phyloP scores from a whole-genome alignment of 2,888 invertebrate genomes.

The Coenonympha glycerion region DNA sequence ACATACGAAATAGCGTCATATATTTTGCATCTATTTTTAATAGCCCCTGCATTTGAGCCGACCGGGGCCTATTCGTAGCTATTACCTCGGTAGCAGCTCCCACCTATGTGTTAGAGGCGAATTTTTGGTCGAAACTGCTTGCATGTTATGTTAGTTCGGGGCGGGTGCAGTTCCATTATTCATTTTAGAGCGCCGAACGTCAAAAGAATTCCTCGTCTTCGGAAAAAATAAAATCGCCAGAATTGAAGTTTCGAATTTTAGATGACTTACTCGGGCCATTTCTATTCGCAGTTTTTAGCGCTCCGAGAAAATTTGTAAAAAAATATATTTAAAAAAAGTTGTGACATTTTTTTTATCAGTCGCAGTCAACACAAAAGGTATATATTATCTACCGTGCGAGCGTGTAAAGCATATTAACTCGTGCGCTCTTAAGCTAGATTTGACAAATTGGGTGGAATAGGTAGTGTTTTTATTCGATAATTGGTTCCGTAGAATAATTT shows the following conservation, averaged over 20 bases:
- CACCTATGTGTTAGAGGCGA: slow-evolving; percentile 13
- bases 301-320: too few relatives aligned
- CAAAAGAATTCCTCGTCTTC: slow-evolving; percentile 26
- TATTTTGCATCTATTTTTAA: slow-evolving; percentile 30
- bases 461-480: slow-evolving; percentile 3
- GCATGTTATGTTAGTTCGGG: slow-evolving; percentile 12
- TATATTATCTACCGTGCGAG: too few relatives aligned
- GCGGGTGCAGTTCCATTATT: slow-evolving; percentile 24
- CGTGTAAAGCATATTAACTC: too few relatives aligned
- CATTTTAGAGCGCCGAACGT: slow-evolving; percentile 23
- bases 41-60: slow-evolving; percentile 5
- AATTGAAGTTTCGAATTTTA: slow-evolving; percentile 17
- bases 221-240: slow-evolving; percentile 22
- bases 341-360: too few relatives aligned
- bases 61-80: not conserved
- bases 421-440: not conserved
- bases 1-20: slow-evolving; percentile 26
- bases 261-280: not conserved
- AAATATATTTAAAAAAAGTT: too few relatives aligned
- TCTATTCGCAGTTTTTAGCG: not conserved
- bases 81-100: not conserved
- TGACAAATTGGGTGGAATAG: not conserved
- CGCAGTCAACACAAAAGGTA: too few relatives aligned
- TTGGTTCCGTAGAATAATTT: slow-evolving; percentile 28
- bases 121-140: slow-evolving; percentile 12